Percentiles rank a stretch among this genome's conserved stretches.
phyloP scores from a whole-genome alignment of 2,888 invertebrate genomes.

The Nezara viridula region DNA sequence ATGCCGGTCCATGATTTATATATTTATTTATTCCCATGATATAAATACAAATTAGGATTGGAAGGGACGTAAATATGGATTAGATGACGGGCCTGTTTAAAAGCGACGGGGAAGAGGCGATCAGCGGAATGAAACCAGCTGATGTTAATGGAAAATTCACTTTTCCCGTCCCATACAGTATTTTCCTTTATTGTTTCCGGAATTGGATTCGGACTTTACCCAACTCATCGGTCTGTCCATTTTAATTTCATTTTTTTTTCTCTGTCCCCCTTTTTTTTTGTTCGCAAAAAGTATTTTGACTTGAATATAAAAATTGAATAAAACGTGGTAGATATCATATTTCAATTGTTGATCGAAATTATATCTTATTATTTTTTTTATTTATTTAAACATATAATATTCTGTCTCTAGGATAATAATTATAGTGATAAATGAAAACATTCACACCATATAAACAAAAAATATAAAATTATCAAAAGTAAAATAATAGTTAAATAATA shows the following conservation, averaged over 20 bases:
- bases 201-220: constrained; percentile 54
- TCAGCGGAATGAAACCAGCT: not conserved
- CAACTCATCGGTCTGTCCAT: constrained; percentile 47
- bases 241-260: constrained; percentile 45
- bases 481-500: no score
- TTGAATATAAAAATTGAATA: not conserved
- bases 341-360: not conserved
- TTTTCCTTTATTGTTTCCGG: constrained; percentile 45
- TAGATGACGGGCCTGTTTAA: not conserved
- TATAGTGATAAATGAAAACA: no score
- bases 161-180: constrained; percentile 14
- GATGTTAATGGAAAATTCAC: constrained; percentile 42
- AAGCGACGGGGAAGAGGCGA: not conserved
- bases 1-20: not conserved
- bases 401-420: no score
- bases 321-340: not conserved
- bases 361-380: not conserved
- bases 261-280: not conserved
- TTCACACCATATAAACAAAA: no score
- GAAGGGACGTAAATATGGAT: constrained; percentile 25
- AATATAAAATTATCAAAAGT: no score
- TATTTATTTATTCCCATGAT: not conserved
- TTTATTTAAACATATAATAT: no score
- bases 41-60: not conserved
- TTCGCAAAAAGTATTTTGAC: not conserved